These are phyloP conservation scores for Bolinopsis microptera DNA, from an alignment of 37 sponge, comb jelly and placozoan genomes.

Conservation along the genomic window DNA sequence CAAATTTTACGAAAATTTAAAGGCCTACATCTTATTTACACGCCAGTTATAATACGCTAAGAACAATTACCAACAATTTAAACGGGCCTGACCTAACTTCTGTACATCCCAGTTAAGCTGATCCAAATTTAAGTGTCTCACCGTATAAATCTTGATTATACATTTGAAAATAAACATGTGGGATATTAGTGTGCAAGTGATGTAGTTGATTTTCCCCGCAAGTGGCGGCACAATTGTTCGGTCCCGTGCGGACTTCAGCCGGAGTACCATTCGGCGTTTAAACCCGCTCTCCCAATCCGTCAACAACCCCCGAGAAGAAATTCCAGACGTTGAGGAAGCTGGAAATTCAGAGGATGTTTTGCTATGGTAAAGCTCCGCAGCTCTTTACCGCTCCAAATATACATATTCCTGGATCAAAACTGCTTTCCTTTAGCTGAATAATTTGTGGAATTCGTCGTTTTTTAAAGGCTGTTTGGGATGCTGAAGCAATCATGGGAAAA, in stretches of 20 bases:
- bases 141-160: no score
- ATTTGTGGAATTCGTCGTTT: neutral
- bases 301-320: neutral
- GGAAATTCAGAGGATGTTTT: neutral
- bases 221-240: conserved; percentile 6
- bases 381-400: neutral
- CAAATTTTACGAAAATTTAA: no score
- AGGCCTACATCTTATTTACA: no score
- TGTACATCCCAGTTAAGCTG: no score
- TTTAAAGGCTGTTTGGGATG: neutral
- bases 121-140: no score
- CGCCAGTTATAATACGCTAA: no score
- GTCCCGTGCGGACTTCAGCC: conserved; percentile 27
- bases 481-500: neutral
- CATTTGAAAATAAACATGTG: no score
- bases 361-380: neutral
- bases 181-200: neutral
- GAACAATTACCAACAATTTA: no score
- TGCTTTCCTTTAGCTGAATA: neutral
- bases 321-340: neutral
- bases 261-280: conserved; percentile 56
- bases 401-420: neutral
- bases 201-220: neutral
- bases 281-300: conserved; percentile 41
- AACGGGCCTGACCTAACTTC: no score